These are phyloP conservation scores for Spheniscus mendiculus DNA, from an alignment of 2,113 vertebrate genomes.

Conservation along the genomic window DNA sequence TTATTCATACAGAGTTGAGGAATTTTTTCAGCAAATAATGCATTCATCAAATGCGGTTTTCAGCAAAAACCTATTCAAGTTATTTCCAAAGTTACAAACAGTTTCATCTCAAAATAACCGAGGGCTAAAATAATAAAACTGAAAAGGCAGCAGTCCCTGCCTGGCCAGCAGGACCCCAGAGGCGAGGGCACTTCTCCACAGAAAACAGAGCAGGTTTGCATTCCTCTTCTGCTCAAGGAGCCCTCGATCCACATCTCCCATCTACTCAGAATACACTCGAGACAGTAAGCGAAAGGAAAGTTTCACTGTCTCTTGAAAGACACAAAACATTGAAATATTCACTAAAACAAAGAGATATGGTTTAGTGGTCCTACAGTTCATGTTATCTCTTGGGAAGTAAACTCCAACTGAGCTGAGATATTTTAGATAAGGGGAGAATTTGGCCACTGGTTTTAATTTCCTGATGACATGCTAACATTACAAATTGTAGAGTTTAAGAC, in stretches of 20 bases:
- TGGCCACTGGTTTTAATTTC: background rate
- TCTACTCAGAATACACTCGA: background rate
- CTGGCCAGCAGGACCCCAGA: background rate
- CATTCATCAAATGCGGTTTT: background rate
- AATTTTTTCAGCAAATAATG: background rate
- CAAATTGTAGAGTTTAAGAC: background rate
- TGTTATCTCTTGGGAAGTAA: constrained; percentile 15
- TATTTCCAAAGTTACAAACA: background rate
- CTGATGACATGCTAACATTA: background rate
- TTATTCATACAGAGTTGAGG: background rate
- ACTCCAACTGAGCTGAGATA: background rate
- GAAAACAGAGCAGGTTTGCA: background rate
- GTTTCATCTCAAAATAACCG: background rate
- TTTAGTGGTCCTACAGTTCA: background rate
- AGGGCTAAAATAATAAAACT: background rate
- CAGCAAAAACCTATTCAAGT: background rate
- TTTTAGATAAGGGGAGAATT: constrained; percentile 19
- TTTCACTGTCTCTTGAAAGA: background rate
- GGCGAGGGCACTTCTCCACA: background rate
- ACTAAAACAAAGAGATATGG: background rate
- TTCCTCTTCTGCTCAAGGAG: background rate
- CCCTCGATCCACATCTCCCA: rapidly evolving
- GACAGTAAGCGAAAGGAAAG: background rate
- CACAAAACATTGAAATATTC: background rate
- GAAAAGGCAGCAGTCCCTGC: background rate